phyloP scores from a whole-genome alignment of 2,888 invertebrate species.

The Argyresthia goedartella region DNA sequence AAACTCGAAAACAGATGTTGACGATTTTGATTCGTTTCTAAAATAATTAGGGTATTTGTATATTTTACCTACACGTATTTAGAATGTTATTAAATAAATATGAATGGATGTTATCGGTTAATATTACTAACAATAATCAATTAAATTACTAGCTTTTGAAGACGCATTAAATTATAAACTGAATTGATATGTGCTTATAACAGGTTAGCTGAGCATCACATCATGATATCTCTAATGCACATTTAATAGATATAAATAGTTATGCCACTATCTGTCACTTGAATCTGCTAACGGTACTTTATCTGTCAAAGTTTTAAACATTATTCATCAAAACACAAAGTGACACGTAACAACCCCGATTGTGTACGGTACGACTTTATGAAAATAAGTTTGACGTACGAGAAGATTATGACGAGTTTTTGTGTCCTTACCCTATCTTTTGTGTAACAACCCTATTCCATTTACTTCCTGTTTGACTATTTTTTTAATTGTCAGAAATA shows the following conservation, averaged over 20 bases:
- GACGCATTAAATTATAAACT: too few species aligned
- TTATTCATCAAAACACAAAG: constrained; percentile 49
- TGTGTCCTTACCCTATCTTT: constrained; percentile 20
- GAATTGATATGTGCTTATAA: too few species aligned
- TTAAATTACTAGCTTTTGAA: too few species aligned
- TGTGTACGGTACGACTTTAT: constrained; percentile 36
- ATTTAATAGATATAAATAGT: background rate
- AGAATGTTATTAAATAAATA: too few species aligned
- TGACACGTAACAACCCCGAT: constrained; percentile 37
- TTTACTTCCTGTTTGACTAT: constrained; percentile 43
- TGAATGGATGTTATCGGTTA: too few species aligned
- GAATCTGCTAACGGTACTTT: background rate
- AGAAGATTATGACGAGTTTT: constrained; percentile 41
- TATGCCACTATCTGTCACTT: background rate
- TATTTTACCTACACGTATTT: too few species aligned
- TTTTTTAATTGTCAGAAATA: constrained; percentile 23
- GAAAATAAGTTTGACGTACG: constrained; percentile 30
- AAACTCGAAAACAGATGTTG: too few species aligned
- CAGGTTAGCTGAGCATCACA: too few species aligned
- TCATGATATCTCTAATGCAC: too few species aligned
- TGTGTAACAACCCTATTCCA: background rate
- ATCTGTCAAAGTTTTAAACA: constrained; percentile 2
- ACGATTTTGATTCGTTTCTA: too few species aligned
- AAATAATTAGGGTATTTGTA: too few species aligned
- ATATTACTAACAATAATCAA: too few species aligned